Percentiles rank a stretch among this genome's conserved stretches.
phyloP scores from a whole-genome alignment of 2,113 vertebrate species.

The Salvator merianae region DNA sequence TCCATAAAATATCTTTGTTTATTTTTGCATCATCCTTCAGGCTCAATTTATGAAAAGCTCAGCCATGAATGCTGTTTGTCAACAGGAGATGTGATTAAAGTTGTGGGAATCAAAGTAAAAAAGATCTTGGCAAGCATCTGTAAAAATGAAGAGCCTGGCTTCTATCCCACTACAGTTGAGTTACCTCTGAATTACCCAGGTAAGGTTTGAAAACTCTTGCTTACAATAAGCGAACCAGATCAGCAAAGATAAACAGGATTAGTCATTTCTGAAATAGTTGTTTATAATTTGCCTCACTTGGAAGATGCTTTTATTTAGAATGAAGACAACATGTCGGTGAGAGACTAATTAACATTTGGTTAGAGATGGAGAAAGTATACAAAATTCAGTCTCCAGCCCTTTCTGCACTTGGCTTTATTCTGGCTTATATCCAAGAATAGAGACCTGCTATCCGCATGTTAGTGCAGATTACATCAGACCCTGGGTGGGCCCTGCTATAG shows the following conservation, averaged over 20 bases:
- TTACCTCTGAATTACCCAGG: slow-evolving; percentile 84
- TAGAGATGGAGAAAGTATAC: not conserved
- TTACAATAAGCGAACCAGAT: slow-evolving; percentile 29
- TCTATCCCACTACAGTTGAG: slow-evolving; percentile 66
- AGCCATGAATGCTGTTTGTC: slow-evolving; percentile 82
- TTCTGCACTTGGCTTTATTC: too few species aligned
- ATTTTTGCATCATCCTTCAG: slow-evolving; percentile 65
- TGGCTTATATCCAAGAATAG: too few species aligned
- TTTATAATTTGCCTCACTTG: not conserved
- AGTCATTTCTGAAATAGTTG: not conserved
- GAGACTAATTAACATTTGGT: not conserved
- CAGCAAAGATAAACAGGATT: not conserved
- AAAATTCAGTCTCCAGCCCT: too few species aligned
- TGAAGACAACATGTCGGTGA: not conserved
- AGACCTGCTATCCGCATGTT: too few species aligned
- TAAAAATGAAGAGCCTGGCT: slow-evolving; percentile 56
- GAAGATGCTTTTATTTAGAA: not conserved
- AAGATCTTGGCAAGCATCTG: slow-evolving; percentile 77
- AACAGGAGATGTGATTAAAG: slow-evolving; percentile 86
- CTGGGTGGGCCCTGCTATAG: too few species aligned
- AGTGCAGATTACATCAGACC: too few species aligned
- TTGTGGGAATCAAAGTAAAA: slow-evolving; percentile 80
- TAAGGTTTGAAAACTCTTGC: slow-evolving; percentile 54
- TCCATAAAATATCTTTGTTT: slow-evolving; percentile 33
- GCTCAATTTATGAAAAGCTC: slow-evolving; percentile 81